Evolutionary conservation across 1,140 invertebrate genomes (phyloP), one percentile per base, ranked within the genome.

Genomic region (Euwallacea similis): DNA sequence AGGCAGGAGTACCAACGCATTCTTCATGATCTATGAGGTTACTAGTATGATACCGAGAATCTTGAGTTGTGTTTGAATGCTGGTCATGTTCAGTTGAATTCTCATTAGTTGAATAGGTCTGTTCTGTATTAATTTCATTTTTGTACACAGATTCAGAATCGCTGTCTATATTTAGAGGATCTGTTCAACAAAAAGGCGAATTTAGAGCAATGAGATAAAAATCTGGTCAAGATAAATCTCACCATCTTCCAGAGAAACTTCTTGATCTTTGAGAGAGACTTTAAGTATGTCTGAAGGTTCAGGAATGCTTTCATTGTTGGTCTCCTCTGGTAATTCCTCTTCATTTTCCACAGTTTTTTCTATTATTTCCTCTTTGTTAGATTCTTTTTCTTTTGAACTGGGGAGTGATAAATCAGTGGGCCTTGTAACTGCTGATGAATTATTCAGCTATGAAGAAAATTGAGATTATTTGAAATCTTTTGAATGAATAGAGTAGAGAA

Each of bases 361-460:
- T 10, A 10, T 44, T 42, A 21, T 53, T 42, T 75, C 69, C 10
- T 80, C 77, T 42, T 83, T 78, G 60, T 85, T 78, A 7, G 80
- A 76, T 68, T 83, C 44, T 62, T 70, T 70, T 42, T 33, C 50
- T 13, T 67, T 67, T 33, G 21, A 33, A 33, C 4, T 33, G 21
- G 21, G 21, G 16, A 44, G n/a, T 54, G 65, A 42, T 42, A 53
- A 33, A 15, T 43, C 21, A 8, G 41, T 13, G 43, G 63, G 33
- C 13, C 44, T 42, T 13, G 53, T 64, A n/a, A 10, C 43, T 3
- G 46, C 6, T 50, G 46, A 13, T 50, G 46, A 13, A 50, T 13
- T 33, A 33, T 33, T 33, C 21, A 33, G 21, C 21, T 33, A 33
- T 33, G 21, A 33, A 33, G 4, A 33, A 33, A 33, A 33, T 33